Base-by-base conservation (phyloP, 2,797 vertebrate species). In the Bryconaethiops microstoma region DNA sequence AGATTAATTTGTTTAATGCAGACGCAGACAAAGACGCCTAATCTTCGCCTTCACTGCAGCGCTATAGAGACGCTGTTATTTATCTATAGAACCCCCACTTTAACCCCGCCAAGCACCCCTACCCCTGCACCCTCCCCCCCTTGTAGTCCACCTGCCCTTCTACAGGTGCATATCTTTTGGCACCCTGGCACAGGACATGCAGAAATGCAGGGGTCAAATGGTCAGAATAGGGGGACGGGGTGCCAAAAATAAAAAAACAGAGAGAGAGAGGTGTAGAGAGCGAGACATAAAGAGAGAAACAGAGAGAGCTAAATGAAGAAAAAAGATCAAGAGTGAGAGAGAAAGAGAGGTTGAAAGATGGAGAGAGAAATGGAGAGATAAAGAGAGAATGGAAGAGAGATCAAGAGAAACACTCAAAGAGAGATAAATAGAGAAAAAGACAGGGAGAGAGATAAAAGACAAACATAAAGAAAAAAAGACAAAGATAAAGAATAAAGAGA, bases 1-100 rank as follows among this genome's bases (percentile, higher is more conserved):
- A 92, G 95, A 93, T 94, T 93, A 93, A 96, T 97, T 95, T 97
- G 95, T 96, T 96, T 95, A 95, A 96, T 93, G 95, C 94, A 92
- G 89, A 91, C 87, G 69, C 84, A 87, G 93, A 94, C 95, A 97
- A 96, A 96, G 92, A 92, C 90, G 91, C 82, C 92, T 95, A 95
- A 96, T 96, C 94, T 96, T 92, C 68, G 83, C 93, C 94, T 92
- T 94, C 92, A 92, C 90, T 87, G 90, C 87, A 86, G 91, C 4
- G 85, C 92, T 90, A 89, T 90, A 92, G 87, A 93, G 90, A 87
- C 63, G 35, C 39, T 54, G 62, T 54, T 65, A 40, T 19, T 25
- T 79, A 68, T 78, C 81, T 68, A 75, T 69, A 62, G 23, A 39
- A 54, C 60, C 54, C 45, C 9, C 40, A 42, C 0, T 85, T 88